These are phyloP conservation scores for Apeira syringaria DNA, from an alignment of 2,888 invertebrate genomes.

Conservation along the genomic window DNA sequence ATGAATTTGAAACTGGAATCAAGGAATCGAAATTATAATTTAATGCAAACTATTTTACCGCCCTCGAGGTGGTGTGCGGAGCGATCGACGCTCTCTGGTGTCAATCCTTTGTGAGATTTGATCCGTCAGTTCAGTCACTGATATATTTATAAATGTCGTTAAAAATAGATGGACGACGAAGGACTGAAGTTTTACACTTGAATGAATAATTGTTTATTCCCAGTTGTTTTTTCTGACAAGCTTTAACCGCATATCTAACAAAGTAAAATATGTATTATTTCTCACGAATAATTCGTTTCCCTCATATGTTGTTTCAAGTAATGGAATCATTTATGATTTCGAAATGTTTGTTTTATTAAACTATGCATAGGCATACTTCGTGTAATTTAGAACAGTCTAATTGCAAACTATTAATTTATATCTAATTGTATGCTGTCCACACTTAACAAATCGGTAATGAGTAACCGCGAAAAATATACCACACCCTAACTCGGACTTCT, in stretches of 20 bases:
- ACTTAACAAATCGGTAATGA: too few relatives aligned
- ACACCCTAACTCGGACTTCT: constrained; percentile 7
- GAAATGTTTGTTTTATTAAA: too few relatives aligned
- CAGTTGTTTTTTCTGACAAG: constrained; percentile 19
- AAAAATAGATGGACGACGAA: constrained; percentile 34
- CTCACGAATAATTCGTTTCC: too few relatives aligned
- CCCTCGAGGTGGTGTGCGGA: constrained; percentile 42
- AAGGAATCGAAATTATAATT: constrained; percentile 44
- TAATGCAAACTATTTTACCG: constrained; percentile 47
- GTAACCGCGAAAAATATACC: constrained; percentile 9
- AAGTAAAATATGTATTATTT: too few relatives aligned
- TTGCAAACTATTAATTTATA: too few relatives aligned
- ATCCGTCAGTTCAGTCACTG: constrained; percentile 37
- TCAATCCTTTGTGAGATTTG: constrained; percentile 39
- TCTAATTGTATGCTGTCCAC: too few relatives aligned
- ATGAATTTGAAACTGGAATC: constrained; percentile 26
- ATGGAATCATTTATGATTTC: too few relatives aligned
- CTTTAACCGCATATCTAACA: too few relatives aligned
- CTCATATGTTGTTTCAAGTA: too few relatives aligned
- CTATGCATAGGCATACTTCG: too few relatives aligned
- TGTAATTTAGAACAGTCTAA: too few relatives aligned
- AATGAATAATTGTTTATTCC: constrained; percentile 25
- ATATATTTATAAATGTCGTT: constrained; percentile 44
- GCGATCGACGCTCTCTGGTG: constrained; percentile 26
- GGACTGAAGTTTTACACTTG: constrained; percentile 28